Evolutionary conservation across 2,113 vertebrate species (phyloP).

Genomic region (Platanista minor): DNA sequence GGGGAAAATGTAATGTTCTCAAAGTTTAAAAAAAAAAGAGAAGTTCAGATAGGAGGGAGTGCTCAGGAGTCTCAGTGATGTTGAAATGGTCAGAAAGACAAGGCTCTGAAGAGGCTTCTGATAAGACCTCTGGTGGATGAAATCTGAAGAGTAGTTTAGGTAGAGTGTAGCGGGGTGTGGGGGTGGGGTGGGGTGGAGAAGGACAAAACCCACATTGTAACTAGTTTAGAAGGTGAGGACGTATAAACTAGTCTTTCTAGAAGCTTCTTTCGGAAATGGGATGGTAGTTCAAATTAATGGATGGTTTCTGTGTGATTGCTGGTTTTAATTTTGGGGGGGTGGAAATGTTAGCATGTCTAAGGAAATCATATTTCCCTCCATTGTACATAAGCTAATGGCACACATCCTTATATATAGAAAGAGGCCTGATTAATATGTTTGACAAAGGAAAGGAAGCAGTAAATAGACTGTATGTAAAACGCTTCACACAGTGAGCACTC

Average conservation of each 20-base stretch:
- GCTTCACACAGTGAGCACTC: background rate
- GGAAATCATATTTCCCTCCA: background rate
- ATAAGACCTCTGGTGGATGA: background rate
- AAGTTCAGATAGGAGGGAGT: background rate
- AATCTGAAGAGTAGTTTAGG: background rate
- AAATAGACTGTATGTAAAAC: background rate
- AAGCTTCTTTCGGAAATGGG: background rate
- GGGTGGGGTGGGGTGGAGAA: accelerated
- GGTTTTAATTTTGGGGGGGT: background rate
- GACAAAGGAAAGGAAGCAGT: background rate
- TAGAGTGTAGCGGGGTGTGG: no score
- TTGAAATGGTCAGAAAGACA: background rate
- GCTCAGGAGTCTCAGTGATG: background rate
- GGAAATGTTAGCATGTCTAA: background rate
- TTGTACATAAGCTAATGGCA: background rate
- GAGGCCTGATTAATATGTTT: background rate
- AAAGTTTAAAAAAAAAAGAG: background rate
- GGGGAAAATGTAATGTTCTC: background rate
- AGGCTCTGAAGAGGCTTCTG: background rate
- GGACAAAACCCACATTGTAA: background rate
- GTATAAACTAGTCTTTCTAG: background rate
- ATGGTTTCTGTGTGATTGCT: background rate
- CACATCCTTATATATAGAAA: background rate
- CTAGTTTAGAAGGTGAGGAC: background rate
- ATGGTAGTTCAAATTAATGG: background rate